Percentiles rank a stretch among this genome's conserved stretches.
phyloP scores from a whole-genome alignment of 2,797 vertebrate genomes.

The Ataeniobius toweri region DNA sequence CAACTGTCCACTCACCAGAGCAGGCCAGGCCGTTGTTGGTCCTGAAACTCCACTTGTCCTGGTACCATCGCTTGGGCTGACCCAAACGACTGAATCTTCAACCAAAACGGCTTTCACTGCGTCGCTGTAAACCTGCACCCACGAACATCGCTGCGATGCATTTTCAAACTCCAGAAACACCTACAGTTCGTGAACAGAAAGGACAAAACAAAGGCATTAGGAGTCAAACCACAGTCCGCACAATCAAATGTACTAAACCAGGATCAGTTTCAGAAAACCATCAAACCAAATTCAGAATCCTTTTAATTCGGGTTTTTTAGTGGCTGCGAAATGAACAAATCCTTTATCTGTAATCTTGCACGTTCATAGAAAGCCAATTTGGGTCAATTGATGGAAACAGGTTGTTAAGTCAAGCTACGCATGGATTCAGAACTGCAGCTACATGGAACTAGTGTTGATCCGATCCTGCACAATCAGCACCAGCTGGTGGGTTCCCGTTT shows the following conservation, averaged over 20 bases:
- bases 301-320: too few species aligned
- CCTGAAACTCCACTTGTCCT: slow-evolving; percentile 75
- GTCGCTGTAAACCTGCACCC: slow-evolving; percentile 95
- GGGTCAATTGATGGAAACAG: background rate
- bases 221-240: background rate
- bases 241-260: background rate
- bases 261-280: background rate
- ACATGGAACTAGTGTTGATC: background rate
- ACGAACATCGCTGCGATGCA: slow-evolving; percentile 89
- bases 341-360: background rate
- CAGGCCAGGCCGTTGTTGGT: slow-evolving; percentile 86
- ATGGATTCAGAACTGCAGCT: background rate
- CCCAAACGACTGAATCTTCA: slow-evolving; percentile 95
- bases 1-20: slow-evolving; percentile 85
- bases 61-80: slow-evolving; percentile 81
- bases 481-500: background rate
- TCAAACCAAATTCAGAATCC: too few species aligned
- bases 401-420: background rate
- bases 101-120: slow-evolving; percentile 91
- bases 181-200: slow-evolving; percentile 67
- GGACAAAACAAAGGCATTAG: slow-evolving; percentile 1
- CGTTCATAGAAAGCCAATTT: background rate
- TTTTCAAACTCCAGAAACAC: slow-evolving; percentile 97
- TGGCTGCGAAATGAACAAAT: background rate
- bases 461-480: background rate